These are phyloP conservation scores for Hecatera dysodea DNA, from an alignment of 2,888 invertebrate genomes.

Conservation along the genomic window DNA sequence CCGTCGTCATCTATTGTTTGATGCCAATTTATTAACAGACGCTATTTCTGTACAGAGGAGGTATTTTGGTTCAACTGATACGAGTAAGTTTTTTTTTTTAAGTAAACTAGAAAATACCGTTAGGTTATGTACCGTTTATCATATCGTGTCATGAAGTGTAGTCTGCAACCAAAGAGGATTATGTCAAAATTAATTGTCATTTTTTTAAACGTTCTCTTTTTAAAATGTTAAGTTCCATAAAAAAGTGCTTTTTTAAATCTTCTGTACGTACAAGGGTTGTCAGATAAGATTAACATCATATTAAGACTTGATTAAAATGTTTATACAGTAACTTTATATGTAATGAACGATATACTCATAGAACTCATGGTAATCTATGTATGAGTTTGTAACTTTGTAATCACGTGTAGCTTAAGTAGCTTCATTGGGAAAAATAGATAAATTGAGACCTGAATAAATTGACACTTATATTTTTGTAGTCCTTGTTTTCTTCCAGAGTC, in stretches of 20 bases:
- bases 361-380: no score
- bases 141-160: not conserved
- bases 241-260: not conserved
- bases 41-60: slow-evolving; percentile 66
- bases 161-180: not conserved
- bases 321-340: slow-evolving; percentile 18
- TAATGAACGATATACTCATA: no score
- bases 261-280: not conserved
- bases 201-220: not conserved
- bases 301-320: slow-evolving; percentile 32
- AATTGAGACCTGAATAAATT: not conserved
- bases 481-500: not conserved
- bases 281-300: not conserved
- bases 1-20: slow-evolving; percentile 64
- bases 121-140: slow-evolving; percentile 15
- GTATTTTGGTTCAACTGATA: slow-evolving; percentile 60
- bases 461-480: not conserved
- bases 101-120: slow-evolving; percentile 22
- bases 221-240: no score
- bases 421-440: not conserved
- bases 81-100: slow-evolving; percentile 36
- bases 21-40: slow-evolving; percentile 70
- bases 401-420: not conserved
- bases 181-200: not conserved
- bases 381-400: not conserved